Evolutionary conservation across 23 tunicate genomes (phyloP).

Genomic region (Phallusia fumigata): DNA sequence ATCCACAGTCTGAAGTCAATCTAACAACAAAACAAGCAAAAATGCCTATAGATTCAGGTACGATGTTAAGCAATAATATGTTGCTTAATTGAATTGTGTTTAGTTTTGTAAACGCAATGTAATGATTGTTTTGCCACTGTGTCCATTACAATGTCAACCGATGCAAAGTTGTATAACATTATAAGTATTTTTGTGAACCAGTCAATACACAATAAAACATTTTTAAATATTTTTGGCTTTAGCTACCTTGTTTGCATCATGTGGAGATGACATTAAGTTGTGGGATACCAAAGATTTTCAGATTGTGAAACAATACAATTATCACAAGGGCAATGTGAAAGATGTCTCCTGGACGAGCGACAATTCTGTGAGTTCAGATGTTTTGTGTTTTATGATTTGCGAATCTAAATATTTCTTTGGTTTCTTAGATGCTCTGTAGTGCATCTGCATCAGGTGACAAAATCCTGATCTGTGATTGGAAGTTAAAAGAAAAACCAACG

Average conservation of each 20-base stretch:
- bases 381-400: not conserved
- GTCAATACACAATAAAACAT: too few species aligned
- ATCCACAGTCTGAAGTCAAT: too few species aligned
- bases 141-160: too few species aligned
- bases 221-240: not conserved
- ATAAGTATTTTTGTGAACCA: too few species aligned
- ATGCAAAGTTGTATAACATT: too few species aligned
- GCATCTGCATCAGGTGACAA: constrained; percentile 52
- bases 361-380: too few species aligned
- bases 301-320: constrained; percentile 54
- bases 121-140: too few species aligned
- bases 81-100: too few species aligned
- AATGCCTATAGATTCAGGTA: too few species aligned
- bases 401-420: not conserved
- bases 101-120: too few species aligned
- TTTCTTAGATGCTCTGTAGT: constrained; percentile 47
- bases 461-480: constrained; percentile 30
- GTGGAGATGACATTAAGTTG: constrained; percentile 77
- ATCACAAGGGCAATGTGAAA: constrained; percentile 62
- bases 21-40: too few species aligned
- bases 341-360: constrained; percentile 83
- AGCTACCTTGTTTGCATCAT: constrained; percentile 57
- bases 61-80: too few species aligned
- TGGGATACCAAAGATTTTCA: constrained; percentile 63
- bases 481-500: constrained; percentile 41